Conservation (phyloP, 2,797 vertebrate genomes). For the Chloroceryle amazona region DNA sequence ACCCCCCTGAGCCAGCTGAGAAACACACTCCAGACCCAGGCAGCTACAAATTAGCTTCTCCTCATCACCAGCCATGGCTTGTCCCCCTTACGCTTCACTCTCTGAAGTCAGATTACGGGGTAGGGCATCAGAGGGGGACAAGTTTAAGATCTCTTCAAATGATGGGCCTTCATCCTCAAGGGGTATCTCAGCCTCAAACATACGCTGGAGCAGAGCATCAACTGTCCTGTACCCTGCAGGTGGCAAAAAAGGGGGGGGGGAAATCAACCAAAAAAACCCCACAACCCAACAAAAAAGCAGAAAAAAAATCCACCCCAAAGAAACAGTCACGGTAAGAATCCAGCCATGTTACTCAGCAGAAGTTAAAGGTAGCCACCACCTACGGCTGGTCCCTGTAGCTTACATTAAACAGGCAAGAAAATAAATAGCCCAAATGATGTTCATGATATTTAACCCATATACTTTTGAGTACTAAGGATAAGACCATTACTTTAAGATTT, state of each 20-base stretch:
- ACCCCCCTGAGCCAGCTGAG: rapidly evolving
- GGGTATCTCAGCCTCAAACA: conserved; percentile 92
- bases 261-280: too few relatives aligned
- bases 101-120: conserved; percentile 79
- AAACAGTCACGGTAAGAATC: neutral
- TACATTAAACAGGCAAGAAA: neutral
- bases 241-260: neutral
- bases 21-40: rapidly evolving
- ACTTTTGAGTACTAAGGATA: neutral
- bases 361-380: neutral
- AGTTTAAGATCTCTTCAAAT: conserved; percentile 79
- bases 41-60: neutral
- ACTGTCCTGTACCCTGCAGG: conserved; percentile 90
- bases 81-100: neutral
- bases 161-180: conserved; percentile 84
- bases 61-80: rapidly evolving
- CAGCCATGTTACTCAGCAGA: neutral
- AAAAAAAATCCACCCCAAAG: too few relatives aligned
- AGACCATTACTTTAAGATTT: neutral
- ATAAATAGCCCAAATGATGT: neutral
- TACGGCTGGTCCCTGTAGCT: rapidly evolving
- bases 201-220: conserved; percentile 91
- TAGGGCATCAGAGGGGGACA: conserved; percentile 53
- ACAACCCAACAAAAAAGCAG: too few relatives aligned
- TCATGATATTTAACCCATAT: neutral